Evolutionary conservation across 2,797 vertebrate species (phyloP), one percentile per base, ranked within the genome.

Genomic region (Bradypodion pumilum): DNA sequence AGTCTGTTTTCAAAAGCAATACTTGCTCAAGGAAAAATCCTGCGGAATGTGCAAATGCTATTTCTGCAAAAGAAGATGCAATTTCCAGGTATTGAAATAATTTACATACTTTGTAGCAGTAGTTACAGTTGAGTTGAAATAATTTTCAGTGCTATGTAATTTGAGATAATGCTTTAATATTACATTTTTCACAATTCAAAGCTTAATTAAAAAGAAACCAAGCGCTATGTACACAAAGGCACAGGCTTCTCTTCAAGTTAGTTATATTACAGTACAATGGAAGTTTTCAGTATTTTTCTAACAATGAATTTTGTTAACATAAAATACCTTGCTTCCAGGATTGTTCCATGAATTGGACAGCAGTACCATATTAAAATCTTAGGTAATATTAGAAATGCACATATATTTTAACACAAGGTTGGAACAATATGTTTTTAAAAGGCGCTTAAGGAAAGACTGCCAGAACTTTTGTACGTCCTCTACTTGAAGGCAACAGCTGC

Each of bases 161-260:
- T 85, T 78, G 85, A 84, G 87, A 90, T 79, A 87, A 91, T 88
- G 75, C 82, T 27, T 90, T 70, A 86, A 81, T 81, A 29, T 86
- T 74, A 88, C 44, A 81, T 89, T 72, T 83, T 74, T 91, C 80
- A 87, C 80, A 78, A 85, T 83, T 91, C 59, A 85, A 79, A 87
- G 68, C 88, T 78, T 91, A 90, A 85, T 83, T 82, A 70, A 76
- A n/a, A 80, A 81, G 44, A 77, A 81, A 79, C 44, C 60, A 79
- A 63, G 32, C 32, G 40, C 91, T 89, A 95, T 87, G 90, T 92
- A 90, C 89, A 95, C 60, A 93, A 93, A 95, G 91, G 91, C 88
- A 94, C 90, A 88, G 62, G 93, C 80, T 94, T 94, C 88, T 93
- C 73, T 93, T 84, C 88, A 93, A 92, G 88, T 87, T 80, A 93